A percentile compares a stretch with the other conserved stretches of the same genome.
These are phyloP conservation scores for Marronus borbonicus DNA, from an alignment of 2,888 invertebrate genomes.

Conservation along the genomic window DNA sequence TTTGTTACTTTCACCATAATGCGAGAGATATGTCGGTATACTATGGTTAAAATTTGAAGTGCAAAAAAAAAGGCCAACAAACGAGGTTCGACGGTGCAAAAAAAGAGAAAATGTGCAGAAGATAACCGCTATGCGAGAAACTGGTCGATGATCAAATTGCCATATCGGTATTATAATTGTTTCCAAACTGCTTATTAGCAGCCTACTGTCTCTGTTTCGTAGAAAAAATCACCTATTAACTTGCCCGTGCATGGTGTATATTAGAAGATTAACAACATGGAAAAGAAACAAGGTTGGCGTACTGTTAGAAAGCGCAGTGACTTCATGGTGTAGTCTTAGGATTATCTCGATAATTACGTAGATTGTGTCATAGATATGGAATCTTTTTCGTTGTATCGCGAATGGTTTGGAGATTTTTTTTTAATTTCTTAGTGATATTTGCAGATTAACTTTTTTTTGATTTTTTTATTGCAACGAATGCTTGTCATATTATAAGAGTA, in stretches of 20 bases:
- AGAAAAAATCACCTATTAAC: constrained; percentile 1
- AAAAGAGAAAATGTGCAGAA: constrained; percentile 6
- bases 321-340: background rate
- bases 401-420: no score
- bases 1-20: constrained; percentile 21
- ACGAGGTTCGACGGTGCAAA: background rate
- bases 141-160: constrained; percentile 18
- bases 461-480: no score
- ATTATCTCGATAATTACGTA: no score
- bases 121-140: background rate
- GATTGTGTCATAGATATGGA: no score
- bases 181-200: constrained; percentile 35
- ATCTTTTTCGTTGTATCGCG: no score
- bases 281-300: constrained; percentile 1
- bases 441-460: no score
- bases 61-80: background rate
- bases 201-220: background rate
- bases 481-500: no score
- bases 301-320: background rate
- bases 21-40: background rate
- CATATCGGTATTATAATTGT: constrained; percentile 18
- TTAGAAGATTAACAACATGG: constrained; percentile 7
- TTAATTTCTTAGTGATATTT: no score
- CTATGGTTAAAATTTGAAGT: background rate
- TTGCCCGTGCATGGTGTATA: background rate